Conservation (phyloP, 2,113 vertebrate species). For the Pseudorhombus dupliciocellatus region DNA sequence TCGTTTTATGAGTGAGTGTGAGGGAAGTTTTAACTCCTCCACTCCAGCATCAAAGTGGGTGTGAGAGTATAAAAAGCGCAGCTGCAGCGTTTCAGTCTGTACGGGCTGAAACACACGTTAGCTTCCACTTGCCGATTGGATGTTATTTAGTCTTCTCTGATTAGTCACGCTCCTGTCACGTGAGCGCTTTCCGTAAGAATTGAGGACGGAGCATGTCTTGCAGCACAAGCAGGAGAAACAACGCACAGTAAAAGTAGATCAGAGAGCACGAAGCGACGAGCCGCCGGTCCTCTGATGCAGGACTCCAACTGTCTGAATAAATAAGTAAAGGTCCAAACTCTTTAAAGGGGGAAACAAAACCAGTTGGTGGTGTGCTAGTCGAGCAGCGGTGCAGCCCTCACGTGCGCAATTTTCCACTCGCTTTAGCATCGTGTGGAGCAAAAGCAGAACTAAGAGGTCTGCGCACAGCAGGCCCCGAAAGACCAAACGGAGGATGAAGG, state of each 20-base stretch:
- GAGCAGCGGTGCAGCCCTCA: not conserved
- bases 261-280: not conserved
- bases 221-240: not conserved
- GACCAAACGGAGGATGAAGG: conserved; percentile 3
- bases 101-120: too few species aligned
- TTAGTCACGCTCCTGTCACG: too few species aligned
- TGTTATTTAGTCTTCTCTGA: too few species aligned
- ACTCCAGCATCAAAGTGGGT: too few species aligned
- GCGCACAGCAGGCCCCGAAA: conserved; percentile 3
- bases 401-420: conserved; percentile 20
- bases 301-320: conserved; percentile 17
- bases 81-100: too few species aligned
- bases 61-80: too few species aligned
- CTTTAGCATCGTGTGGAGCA: not conserved
- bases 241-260: not conserved
- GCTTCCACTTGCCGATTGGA: too few species aligned
- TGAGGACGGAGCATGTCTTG: too few species aligned
- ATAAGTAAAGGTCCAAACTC: not conserved
- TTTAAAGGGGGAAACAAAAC: conserved; percentile 17
- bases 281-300: not conserved
- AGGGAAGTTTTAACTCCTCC: too few species aligned
- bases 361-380: conserved; percentile 7
- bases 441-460: conserved; percentile 26
- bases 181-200: too few species aligned
- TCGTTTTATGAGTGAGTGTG: too few species aligned